Base-by-base conservation (phyloP, 2,113 vertebrate species). In the Pollimyrus isidori region DNA sequence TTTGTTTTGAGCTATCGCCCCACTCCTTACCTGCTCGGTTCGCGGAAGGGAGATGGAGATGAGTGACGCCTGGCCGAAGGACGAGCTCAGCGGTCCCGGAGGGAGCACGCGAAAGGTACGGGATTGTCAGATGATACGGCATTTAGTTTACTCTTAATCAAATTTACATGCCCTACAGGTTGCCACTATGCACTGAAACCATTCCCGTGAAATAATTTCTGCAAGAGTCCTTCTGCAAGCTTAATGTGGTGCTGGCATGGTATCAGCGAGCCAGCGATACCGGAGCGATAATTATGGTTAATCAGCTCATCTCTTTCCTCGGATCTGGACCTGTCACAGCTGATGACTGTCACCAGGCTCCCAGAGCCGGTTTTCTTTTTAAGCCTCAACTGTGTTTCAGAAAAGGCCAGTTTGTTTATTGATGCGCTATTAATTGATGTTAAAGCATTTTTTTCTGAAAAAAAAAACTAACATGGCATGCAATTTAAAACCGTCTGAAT, bases 41-140 rank as follows among this genome's bases (percentile, higher is more conserved):
- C 7, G 19, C 35, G 80, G 17, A 45, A 46, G 80, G 9, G 50
- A 84, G 82, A 23, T 6, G 35, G 49, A 39, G 83, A 93, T 92
- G 92, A 94, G 94, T 85, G 93, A 94, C 58, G 90, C 91, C 0
- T 91, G 73, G 1, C 94, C 93, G 89, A 94, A 94, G 56, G 94
- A 95, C 17, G 95, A 91, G 42, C 50, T 58, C 9, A 85, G 76
- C 26, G 90, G 91, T 69, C 89, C 88, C 86, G 58, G 89, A 26
- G 94, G 93, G 46, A 95, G 94, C 91, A 90, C 94, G 91, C 91
- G 95, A 17, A 95, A 95, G 95, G 95, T 94, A 90, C 88, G 90
- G 35, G 11, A 21, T 90, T 49, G n/a, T 3, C 2, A 83, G 0
- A 50, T 7, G 82, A 62, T 84, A 19, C 3, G 56, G 80, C 73